Evolutionary conservation across 1,140 invertebrate genomes (phyloP).

Genomic region (Brachionus koreanus): DNA sequence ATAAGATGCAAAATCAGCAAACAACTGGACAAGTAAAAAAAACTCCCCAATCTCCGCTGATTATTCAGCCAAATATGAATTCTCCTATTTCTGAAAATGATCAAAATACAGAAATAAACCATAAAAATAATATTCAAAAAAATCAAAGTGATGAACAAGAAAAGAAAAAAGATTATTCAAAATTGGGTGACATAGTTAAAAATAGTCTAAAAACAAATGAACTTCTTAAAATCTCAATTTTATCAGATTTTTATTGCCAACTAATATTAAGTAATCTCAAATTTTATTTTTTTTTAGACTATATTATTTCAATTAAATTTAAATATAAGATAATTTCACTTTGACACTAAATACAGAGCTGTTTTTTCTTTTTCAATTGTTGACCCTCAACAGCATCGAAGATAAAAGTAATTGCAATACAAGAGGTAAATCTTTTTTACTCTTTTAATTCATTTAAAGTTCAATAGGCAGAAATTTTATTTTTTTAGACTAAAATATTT

Average conservation of each 20-base stretch:
- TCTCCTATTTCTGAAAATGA: background rate
- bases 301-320: background rate
- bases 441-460: too few relatives aligned
- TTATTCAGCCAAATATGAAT: background rate
- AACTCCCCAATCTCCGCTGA: background rate
- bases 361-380: constrained; percentile 39
- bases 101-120: background rate
- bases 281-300: background rate
- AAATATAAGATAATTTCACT: constrained; percentile 18
- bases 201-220: constrained; percentile 5
- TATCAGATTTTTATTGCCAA: constrained; percentile 18
- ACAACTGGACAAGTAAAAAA: background rate
- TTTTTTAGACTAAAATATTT: too few relatives aligned
- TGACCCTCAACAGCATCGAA: constrained; percentile 23
- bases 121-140: background rate
- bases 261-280: constrained; percentile 27
- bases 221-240: background rate
- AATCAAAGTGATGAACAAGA: background rate
- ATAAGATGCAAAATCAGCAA: constrained; percentile 33
- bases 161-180: background rate
- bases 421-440: constrained; percentile 28
- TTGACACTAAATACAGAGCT: constrained; percentile 31
- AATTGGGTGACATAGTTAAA: background rate
- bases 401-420: background rate
- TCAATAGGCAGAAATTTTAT: too few relatives aligned